These are phyloP conservation scores for Antheraea pernyi DNA, from an alignment of 1,140 invertebrate genomes.

Conservation along the genomic window DNA sequence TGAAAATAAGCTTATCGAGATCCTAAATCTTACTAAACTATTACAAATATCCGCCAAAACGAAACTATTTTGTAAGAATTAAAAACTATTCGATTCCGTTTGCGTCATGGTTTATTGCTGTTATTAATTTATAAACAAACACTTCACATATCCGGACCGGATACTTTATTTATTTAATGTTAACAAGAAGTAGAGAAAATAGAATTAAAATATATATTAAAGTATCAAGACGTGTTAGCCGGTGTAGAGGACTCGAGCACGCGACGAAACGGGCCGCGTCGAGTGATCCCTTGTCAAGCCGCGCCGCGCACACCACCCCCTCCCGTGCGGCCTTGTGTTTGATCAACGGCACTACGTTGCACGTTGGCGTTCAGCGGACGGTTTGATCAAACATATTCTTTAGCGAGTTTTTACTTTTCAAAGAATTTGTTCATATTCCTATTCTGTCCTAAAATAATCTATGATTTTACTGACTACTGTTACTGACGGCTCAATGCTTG, in stretches of 20 bases:
- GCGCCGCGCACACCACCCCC: slow-evolving; percentile 15
- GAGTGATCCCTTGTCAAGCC: slow-evolving; percentile 34
- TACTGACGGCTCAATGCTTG: no score
- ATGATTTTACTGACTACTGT: no score
- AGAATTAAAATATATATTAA: slow-evolving; percentile 12
- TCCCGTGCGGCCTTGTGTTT: not conserved
- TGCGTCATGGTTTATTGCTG: not conserved
- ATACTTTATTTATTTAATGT: not conserved
- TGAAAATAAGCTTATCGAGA: not conserved
- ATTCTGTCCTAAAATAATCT: no score
- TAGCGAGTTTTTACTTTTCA: no score
- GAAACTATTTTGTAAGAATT: not conserved
- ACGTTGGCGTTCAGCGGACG: not conserved
- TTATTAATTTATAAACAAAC: not conserved
- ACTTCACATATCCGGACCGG: not conserved
- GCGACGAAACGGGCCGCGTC: slow-evolving; percentile 46
- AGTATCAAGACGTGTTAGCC: slow-evolving; percentile 34
- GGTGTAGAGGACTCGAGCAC: slow-evolving; percentile 40
- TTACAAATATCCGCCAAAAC: not conserved
- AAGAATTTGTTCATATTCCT: no score
- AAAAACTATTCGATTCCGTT: not conserved
- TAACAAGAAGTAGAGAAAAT: not conserved
- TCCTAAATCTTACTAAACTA: not conserved
- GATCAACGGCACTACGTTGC: not conserved
- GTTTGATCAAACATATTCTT: not conserved